Evolutionary conservation across 2,888 invertebrate species (phyloP).

Genomic region (Hartigia nigra): DNA sequence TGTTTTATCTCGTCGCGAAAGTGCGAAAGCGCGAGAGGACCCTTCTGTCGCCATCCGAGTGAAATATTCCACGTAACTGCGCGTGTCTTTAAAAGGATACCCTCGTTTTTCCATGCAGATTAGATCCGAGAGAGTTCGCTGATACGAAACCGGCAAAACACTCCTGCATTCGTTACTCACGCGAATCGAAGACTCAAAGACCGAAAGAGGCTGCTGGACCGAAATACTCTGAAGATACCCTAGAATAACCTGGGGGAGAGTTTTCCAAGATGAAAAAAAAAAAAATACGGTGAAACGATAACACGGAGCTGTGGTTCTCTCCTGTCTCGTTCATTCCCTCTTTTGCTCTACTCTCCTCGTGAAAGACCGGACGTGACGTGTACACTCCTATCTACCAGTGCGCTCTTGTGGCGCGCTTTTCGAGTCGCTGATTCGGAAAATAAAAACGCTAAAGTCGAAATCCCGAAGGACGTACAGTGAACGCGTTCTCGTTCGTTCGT

Average conservation of each 20-base stretch:
- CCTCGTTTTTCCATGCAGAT: conserved; percentile 24
- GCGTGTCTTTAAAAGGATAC: conserved; percentile 16
- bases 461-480: background rate
- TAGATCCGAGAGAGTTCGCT: conserved; percentile 25
- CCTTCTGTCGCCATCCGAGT: conserved; percentile 18
- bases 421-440: background rate
- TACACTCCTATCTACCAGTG: background rate
- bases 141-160: background rate
- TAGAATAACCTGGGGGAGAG: background rate
- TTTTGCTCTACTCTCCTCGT: conserved; percentile 11
- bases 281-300: background rate
- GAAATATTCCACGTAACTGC: conserved; percentile 18
- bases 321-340: background rate
- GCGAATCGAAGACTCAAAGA: background rate
- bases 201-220: background rate
- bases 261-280: background rate
- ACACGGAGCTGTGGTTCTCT: background rate
- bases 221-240: background rate
- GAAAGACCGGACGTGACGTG: conserved; percentile 6
- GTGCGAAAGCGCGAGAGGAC: conserved; percentile 5
- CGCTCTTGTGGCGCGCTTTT: background rate
- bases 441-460: background rate
- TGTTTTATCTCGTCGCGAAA: conserved; percentile 20
- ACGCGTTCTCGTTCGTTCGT: background rate
- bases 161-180: background rate